phyloP scores from a whole-genome alignment of 2,797 vertebrate genomes.

The Nasua narica region DNA sequence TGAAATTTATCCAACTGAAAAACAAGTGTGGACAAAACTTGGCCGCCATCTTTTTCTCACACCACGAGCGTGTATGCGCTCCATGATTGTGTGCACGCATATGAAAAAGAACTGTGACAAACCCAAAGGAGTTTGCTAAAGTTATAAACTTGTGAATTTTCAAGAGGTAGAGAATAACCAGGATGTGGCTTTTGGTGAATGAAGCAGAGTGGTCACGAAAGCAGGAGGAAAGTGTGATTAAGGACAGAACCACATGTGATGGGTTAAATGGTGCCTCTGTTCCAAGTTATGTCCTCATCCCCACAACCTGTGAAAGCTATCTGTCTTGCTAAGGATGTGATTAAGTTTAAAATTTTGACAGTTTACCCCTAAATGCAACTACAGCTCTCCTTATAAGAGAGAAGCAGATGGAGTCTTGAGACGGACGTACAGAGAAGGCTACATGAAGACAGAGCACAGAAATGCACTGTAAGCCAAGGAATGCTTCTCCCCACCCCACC shows the following conservation, averaged over 20 bases:
- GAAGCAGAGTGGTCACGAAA: background rate
- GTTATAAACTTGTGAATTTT: background rate
- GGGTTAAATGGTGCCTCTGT: too few relatives aligned
- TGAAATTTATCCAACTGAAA: background rate
- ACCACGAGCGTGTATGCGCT: background rate
- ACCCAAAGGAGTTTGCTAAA: background rate
- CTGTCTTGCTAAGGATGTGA: background rate
- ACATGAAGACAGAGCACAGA: background rate
- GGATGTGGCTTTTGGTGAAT: background rate
- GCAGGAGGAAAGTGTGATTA: background rate
- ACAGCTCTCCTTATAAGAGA: background rate
- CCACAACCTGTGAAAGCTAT: background rate
- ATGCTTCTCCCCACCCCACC: fast-evolving
- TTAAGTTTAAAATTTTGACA: background rate
- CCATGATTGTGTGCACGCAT: background rate
- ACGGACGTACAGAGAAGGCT: background rate
- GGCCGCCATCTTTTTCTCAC: background rate
- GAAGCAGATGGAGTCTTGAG: background rate
- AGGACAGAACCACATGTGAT: background rate
- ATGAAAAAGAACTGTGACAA: background rate
- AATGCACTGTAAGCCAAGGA: background rate
- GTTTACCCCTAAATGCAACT: background rate
- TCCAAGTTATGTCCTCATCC: background rate
- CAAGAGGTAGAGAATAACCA: background rate
- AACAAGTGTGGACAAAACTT: background rate